These are phyloP conservation scores for Gibbula magus DNA, from an alignment of 2,888 invertebrate species.

Conservation along the genomic window DNA sequence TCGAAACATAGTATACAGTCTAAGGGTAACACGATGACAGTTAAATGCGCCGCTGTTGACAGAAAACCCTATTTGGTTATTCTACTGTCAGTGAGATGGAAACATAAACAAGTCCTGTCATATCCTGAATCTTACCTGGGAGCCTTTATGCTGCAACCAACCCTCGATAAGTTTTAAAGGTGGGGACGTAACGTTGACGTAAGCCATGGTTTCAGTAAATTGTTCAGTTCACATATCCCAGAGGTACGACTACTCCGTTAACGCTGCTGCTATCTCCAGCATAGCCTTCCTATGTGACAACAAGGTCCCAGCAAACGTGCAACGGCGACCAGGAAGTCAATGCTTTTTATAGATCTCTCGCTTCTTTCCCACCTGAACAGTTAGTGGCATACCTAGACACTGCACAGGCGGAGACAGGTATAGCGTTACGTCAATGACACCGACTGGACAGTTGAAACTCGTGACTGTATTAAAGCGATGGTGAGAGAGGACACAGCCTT, in stretches of 20 bases:
- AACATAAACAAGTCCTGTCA: neutral
- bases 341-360: neutral
- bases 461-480: too few relatives aligned
- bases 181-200: neutral
- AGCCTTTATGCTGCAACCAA: neutral
- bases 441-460: too few relatives aligned
- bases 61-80: too few relatives aligned
- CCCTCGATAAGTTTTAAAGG: neutral
- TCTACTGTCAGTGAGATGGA: neutral
- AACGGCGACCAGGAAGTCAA: neutral
- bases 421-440: too few relatives aligned
- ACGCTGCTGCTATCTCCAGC: too few relatives aligned
- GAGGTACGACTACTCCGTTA: too few relatives aligned
- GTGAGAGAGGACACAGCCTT: too few relatives aligned
- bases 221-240: too few relatives aligned
- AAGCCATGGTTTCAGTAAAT: neutral
- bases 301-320: neutral
- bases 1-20: too few relatives aligned
- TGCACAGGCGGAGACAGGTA: neutral
- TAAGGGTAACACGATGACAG: too few relatives aligned
- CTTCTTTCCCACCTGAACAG: neutral
- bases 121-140: neutral
- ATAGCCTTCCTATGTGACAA: too few relatives aligned
- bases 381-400: neutral
- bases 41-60: too few relatives aligned